A percentile compares a stretch with the other conserved stretches of the same genome.
Evolutionary conservation across 2,888 invertebrate genomes (phyloP).

Genomic region (Pheosia gnoma): DNA sequence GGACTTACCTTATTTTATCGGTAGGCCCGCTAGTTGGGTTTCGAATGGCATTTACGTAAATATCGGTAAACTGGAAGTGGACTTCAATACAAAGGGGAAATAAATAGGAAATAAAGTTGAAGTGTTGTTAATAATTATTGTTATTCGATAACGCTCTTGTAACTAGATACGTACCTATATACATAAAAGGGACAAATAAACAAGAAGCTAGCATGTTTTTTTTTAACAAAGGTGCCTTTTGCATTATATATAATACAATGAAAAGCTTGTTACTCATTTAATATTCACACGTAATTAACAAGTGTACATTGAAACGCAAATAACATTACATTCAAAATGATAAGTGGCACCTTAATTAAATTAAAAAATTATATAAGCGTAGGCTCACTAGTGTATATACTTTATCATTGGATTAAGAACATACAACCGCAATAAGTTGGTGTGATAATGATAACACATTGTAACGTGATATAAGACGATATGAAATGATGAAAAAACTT

Average conservation of each 20-base stretch:
- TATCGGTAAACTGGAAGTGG: no score
- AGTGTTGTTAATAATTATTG: no score
- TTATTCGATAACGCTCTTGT: no score
- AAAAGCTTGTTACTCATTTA: not conserved
- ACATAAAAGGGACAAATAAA: no score
- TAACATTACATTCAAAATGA: constrained; percentile 6
- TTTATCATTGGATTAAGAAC: constrained; percentile 13
- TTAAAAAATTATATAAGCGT: not conserved
- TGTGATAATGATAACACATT: constrained; percentile 14
- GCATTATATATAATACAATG: not conserved
- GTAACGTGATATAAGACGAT: constrained; percentile 17
- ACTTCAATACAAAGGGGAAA: no score
- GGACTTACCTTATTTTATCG: no score
- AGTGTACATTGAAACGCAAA: constrained; percentile 7
- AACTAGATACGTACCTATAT: no score
- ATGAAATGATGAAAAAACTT: constrained; percentile 16
- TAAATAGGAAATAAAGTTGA: no score
- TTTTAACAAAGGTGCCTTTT: not conserved
- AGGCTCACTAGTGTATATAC: no score
- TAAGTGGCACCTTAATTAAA: not conserved
- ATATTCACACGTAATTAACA: constrained; percentile 10
- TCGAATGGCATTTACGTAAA: no score
- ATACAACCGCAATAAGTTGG: constrained; percentile 16
- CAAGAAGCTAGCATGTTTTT: no score
- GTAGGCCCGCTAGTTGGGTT: no score